These are phyloP conservation scores for Paelopatides confundens DNA, from an alignment of 53 echinoderm and acorn worm species.

Conservation along the genomic window DNA sequence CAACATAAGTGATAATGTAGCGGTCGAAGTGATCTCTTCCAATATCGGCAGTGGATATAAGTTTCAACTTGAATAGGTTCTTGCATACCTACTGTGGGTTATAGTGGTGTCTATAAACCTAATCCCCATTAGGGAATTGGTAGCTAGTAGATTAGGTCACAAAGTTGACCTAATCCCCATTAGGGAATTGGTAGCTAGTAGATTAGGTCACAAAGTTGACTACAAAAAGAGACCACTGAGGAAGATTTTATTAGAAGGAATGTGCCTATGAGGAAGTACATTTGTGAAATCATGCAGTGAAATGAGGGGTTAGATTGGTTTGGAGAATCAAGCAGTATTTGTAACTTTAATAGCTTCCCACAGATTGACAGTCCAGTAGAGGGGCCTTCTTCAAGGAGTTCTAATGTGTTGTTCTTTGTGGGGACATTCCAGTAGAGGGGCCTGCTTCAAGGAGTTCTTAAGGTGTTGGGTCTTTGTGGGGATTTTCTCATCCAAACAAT, in stretches of 20 bases:
- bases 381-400: slow-evolving; percentile 13
- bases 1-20: too few species aligned
- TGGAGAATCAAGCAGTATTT: background rate
- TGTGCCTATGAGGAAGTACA: slow-evolving; percentile 13
- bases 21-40: too few species aligned
- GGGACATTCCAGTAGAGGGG: too few species aligned
- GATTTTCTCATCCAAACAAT: too few species aligned
- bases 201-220: slow-evolving; percentile 14
- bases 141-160: slow-evolving; percentile 9
- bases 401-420: too few species aligned
- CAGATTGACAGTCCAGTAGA: background rate
- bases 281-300: slow-evolving; percentile 8
- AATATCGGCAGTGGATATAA: too few species aligned
- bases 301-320: too few species aligned
- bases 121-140: slow-evolving; percentile 1
- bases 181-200: background rate
- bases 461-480: too few species aligned
- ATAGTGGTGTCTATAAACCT: too few species aligned
- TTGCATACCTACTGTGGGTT: too few species aligned
- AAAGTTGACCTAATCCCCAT: background rate
- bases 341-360: slow-evolving; percentile 12
- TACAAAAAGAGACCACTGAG: background rate
- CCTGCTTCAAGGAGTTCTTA: too few species aligned
- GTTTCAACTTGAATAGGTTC: too few species aligned
- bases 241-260: slow-evolving; percentile 16